Conservation (phyloP, 2,113 vertebrate species). For the Mirza zaza region DNA sequence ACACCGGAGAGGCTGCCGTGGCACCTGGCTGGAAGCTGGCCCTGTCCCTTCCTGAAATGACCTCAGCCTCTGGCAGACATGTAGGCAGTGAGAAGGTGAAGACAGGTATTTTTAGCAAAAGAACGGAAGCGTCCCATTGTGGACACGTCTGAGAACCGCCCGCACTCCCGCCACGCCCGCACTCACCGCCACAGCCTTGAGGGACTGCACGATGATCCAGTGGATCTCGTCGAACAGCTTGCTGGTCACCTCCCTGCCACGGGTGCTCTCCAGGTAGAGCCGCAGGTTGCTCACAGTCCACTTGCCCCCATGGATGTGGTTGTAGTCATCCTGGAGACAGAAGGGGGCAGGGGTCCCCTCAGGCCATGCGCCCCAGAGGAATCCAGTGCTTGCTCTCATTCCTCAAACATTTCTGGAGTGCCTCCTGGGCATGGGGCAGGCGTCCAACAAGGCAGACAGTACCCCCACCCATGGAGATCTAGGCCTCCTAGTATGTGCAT, state of each 20-base stretch:
- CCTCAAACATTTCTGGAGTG: background rate
- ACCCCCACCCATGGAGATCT: background rate
- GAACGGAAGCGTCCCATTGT: fast-evolving
- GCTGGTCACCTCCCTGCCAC: slow-evolving; percentile 94
- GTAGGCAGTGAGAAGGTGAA: fast-evolving
- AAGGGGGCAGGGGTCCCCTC: fast-evolving
- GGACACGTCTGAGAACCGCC: no score
- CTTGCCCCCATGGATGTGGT: slow-evolving; percentile 97
- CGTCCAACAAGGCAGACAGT: fast-evolving
- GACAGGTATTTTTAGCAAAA: background rate
- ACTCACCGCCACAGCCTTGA: slow-evolving; percentile 97
- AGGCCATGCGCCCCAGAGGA: background rate
- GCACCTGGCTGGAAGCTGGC: fast-evolving
- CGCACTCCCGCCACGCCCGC: fast-evolving
- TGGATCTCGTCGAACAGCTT: slow-evolving; percentile 97
- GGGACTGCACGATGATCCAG: slow-evolving; percentile 98
- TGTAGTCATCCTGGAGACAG: slow-evolving; percentile 93
- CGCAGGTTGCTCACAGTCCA: slow-evolving; percentile 97
- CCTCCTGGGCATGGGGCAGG: no score
- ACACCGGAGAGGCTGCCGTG: background rate
- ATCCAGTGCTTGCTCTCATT: fast-evolving
- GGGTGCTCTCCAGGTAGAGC: slow-evolving; percentile 97
- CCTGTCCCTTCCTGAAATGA: background rate
- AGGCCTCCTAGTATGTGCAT: fast-evolving
- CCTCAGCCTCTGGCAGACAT: fast-evolving